A percentile compares a stretch with the other conserved stretches of the same genome.
Conservation (phyloP, 2,888 invertebrate genomes). For the Frankliniella fusca region DNA sequence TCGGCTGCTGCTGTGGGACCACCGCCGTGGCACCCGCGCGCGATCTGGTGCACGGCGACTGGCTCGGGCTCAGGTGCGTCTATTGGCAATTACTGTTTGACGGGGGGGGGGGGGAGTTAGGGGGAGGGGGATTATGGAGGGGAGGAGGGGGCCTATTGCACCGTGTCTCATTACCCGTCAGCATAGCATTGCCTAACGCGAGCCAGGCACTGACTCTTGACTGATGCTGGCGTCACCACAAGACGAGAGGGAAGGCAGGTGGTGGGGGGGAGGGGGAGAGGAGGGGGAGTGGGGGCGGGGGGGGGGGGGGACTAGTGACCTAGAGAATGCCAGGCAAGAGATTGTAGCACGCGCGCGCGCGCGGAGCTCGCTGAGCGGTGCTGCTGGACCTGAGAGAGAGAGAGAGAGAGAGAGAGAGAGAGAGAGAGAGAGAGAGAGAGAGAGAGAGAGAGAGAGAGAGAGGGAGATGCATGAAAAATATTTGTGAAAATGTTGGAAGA, state of each 20-base stretch:
- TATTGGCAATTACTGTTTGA: background rate
- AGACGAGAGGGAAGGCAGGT: background rate
- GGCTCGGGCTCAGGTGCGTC: too few relatives aligned
- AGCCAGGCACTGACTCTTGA: background rate
- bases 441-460: too few relatives aligned
- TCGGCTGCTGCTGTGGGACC: too few relatives aligned
- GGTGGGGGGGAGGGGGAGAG: too few relatives aligned
- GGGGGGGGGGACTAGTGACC: background rate
- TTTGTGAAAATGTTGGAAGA: too few relatives aligned
- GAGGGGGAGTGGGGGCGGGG: background rate
- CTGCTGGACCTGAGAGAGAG: background rate
- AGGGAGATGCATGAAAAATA: background rate
- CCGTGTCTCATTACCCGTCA: conserved; percentile 6
- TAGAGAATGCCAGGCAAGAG: background rate
- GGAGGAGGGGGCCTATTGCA: background rate
- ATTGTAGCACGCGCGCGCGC: too few relatives aligned
- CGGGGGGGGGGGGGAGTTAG: background rate
- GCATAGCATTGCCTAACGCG: background rate
- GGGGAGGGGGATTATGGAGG: too few relatives aligned
- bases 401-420: background rate
- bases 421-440: background rate
- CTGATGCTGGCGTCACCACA: background rate
- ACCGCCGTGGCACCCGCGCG: too few relatives aligned
- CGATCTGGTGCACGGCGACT: too few relatives aligned
- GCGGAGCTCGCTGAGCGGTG: background rate